These are phyloP conservation scores for Bradypodion ventrale DNA, from an alignment of 2,797 vertebrate genomes.

Conservation along the genomic window DNA sequence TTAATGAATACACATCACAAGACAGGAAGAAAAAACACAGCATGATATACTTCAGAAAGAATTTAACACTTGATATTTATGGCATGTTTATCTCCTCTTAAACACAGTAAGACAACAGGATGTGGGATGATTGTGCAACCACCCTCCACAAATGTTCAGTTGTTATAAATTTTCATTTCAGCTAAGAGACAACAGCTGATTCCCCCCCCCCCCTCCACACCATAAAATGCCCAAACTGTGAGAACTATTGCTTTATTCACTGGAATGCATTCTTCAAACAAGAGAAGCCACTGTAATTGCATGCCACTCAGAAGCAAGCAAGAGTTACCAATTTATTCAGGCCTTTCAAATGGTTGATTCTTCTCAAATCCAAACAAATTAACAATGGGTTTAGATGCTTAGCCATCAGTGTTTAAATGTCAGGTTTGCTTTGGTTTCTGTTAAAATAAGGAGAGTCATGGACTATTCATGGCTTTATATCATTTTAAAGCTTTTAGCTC, in stretches of 20 bases:
- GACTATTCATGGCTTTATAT: not conserved
- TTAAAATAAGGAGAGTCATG: not conserved
- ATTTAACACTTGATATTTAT: conserved; percentile 21
- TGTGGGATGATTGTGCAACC: not conserved
- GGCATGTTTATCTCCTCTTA: conserved; percentile 4
- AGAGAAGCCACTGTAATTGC: conserved; percentile 4
- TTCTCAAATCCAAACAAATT: conserved; percentile 6
- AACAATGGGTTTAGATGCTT: conserved; percentile 2
- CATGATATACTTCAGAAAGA: conserved; percentile 10
- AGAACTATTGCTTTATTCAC: not conserved
- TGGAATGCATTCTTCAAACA: conserved; percentile 1
- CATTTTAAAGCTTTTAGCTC: not conserved
- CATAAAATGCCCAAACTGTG: not conserved
- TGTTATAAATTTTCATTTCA: conserved; percentile 22
- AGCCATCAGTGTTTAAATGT: conserved; percentile 10
- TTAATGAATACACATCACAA: conserved; percentile 1
- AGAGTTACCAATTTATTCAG: not conserved
- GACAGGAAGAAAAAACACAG: not conserved
- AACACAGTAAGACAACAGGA: conserved; percentile 24
- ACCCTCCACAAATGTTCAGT: not conserved
- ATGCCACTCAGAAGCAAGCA: not conserved
- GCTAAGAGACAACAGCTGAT: conserved; percentile 3
- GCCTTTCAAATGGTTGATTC: not conserved
- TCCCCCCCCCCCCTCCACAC: not conserved
- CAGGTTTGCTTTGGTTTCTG: not conserved